Evolutionary conservation across 2,113 vertebrate species (phyloP), one percentile per base, ranked within the genome.

Genomic region (Bos javanicus): DNA sequence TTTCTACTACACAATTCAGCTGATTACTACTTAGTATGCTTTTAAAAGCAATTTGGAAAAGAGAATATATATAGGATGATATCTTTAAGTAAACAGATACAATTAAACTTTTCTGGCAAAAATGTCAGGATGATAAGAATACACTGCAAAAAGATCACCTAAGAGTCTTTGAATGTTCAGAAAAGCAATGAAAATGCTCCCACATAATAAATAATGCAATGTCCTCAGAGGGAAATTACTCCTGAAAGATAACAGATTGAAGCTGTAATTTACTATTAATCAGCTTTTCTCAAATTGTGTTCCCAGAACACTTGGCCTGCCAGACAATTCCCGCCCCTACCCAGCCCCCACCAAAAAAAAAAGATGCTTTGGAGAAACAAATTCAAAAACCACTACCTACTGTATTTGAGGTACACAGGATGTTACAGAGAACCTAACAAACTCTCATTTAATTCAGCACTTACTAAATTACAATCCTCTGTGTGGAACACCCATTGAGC

Each of bases 381-480:
- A 7, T 8, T 71, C 33, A 78, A 59, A 25, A 81, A 86, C 33
- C 8, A n/a, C 82, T 15, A 52, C 13, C 52, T 81, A n/a, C 28
- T 88, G 2, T 64, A 25, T 85, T 81, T 94, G n/a, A 30, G 71
- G 30, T 26, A 3, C 14, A 86, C 0, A 1, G 10, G 81, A 39
- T 81, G 17, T 74, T 67, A 25, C 60, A 46, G 17, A 85, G 5
- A 43, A 54, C 26, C 76, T 46, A 46, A 62, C 15, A 76, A 56
- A 56, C 6, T 46, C 26, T 11, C 2, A 1, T 39, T 84, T 76
- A 64, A 64, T 14, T 10, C 15, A 23, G 1, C 2, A 0, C 33
- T 83, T 93, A 26, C 82, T 60, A 90, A 93, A 90, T 62, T 83
- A 39, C 25, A 91, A 7, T 23, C 39, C 19, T 25, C 81, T 92